Evolutionary conservation across 2,797 vertebrate species (phyloP), one percentile per base, ranked within the genome.

Genomic region (Chaetophractus vellerosus): DNA sequence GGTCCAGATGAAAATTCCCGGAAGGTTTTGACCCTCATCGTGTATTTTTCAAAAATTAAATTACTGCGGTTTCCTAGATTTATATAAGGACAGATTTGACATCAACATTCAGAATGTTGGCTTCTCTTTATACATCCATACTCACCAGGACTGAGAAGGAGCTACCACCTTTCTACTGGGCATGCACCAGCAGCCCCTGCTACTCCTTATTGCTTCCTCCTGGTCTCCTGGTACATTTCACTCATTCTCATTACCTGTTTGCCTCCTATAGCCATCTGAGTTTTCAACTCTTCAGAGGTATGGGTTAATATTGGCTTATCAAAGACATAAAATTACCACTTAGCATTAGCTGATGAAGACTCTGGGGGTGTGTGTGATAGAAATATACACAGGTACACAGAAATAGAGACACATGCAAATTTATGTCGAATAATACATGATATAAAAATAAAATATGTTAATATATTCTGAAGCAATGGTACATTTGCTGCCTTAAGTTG

Each of bases 361-460:
- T 33, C 31, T 48, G 28, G 74, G 8, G 33, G 64, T 12, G 16
- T 69, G 84, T 68, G 16, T 18, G 4, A 88, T 7, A 78, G 18
- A 81, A 78, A 82, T 50, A 69, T 81, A 12, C 18, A 55, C 15
- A 59, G 15, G 78, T 91, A 48, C 79, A 71, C 6, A 61, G 71
- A 92, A 41, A 69, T 19, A 66, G 55, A 92, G 78, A 84, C 28
- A 28, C 69, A 63, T 78, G 85, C 21, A 94, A 90, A 75, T 88
- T 61, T 82, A 69, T 72, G 72, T 61, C 36, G 23, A 93, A 79
- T 72, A 68, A 76, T 50, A 80, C 12, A 61, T 36, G 68, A 59
- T 74, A 63, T 68, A 63, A 93, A 94, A 87, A 86, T 76, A 78
- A 93, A 93, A 93, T 78, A 93, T 61, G 63, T 8, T 94, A 86